These are phyloP conservation scores for Podotricha telesiphe DNA, from an alignment of 2,888 invertebrate genomes.

Conservation along the genomic window DNA sequence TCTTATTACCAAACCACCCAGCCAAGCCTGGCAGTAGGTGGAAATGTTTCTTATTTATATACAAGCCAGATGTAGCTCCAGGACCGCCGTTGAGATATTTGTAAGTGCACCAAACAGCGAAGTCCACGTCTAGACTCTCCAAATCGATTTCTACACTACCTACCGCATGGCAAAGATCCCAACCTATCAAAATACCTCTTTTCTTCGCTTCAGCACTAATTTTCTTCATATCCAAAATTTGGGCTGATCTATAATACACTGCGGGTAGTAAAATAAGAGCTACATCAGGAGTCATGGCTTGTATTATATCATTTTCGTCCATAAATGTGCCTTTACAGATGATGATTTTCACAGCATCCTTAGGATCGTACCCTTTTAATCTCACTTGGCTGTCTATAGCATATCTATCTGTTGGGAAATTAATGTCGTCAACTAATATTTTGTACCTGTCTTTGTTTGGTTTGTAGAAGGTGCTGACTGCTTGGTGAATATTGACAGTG, in stretches of 20 bases:
- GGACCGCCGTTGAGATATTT: conserved; percentile 76
- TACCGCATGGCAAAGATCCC: conserved; percentile 71
- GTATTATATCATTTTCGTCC: conserved; percentile 64
- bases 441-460: conserved; percentile 64
- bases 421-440: conserved; percentile 70
- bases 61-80: conserved; percentile 63
- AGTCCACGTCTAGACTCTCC: conserved; percentile 65
- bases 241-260: conserved; percentile 68
- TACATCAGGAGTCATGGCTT: conserved; percentile 70
- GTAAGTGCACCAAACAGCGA: conserved; percentile 75
- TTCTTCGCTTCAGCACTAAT: conserved; percentile 63
- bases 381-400: conserved; percentile 71
- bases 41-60: conserved; percentile 70
- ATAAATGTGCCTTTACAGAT: conserved; percentile 57
- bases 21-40: conserved; percentile 61
- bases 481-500: conserved; percentile 68
- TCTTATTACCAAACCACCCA: conserved; percentile 71
- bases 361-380: conserved; percentile 63
- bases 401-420: conserved; percentile 73
- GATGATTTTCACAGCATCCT: conserved; percentile 69
- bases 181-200: conserved; percentile 64
- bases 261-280: conserved; percentile 62
- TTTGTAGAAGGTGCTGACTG: conserved; percentile 68
- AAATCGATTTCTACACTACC: conserved; percentile 67
- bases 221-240: conserved; percentile 67